These are phyloP conservation scores for Rhabdomys dilectus DNA, from an alignment of 2,113 vertebrate species.

Conservation along the genomic window DNA sequence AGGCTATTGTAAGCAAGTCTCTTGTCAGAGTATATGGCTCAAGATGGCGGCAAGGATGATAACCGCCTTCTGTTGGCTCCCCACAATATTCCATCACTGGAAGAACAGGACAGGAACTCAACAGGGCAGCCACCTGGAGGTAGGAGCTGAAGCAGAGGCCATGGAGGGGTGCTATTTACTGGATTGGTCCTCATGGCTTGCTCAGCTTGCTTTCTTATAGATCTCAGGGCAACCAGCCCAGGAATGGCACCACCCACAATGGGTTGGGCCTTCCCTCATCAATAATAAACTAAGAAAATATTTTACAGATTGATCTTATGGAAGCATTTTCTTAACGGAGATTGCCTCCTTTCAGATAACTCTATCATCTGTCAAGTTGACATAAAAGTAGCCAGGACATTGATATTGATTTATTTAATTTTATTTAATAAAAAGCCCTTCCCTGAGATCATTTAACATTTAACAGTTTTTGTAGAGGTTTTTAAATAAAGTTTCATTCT, in stretches of 20 bases:
- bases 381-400: not conserved
- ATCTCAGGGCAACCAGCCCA: not conserved
- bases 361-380: not conserved
- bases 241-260: not conserved
- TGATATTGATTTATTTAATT: not conserved
- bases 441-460: not conserved
- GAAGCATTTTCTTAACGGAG: not conserved
- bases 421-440: conserved; percentile 19
- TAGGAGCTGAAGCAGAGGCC: not conserved
- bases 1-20: no score
- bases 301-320: no score
- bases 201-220: not conserved
- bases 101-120: not conserved
- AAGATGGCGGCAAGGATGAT: no score
- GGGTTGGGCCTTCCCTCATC: not conserved
- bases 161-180: not conserved
- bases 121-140: not conserved
- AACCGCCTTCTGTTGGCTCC: no score
- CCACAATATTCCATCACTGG: not conserved
- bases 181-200: not conserved
- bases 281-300: not conserved
- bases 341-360: not conserved
- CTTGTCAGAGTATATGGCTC: no score
- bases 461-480: not conserved
- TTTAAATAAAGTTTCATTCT: conserved; percentile 31